phyloP scores from a whole-genome alignment of 2,113 vertebrate species.

The Eublepharis macularius region DNA sequence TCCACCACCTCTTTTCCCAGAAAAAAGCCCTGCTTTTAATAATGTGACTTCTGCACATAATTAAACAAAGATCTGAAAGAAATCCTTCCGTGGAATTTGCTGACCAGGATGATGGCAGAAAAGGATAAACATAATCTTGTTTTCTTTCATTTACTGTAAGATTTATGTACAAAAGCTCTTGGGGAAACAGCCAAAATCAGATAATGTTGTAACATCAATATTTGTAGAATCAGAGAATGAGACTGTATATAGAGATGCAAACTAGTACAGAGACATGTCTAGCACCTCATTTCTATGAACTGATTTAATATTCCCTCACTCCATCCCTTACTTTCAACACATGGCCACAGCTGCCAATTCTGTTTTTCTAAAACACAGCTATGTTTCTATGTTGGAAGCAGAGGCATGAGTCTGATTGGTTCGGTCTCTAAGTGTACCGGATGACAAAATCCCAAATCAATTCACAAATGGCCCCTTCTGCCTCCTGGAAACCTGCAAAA shows the following conservation, averaged over 20 bases:
- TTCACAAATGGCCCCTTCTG: not conserved
- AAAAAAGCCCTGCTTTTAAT: no score
- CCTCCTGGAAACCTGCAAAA: not conserved
- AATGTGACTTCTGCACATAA: slow-evolving; percentile 52
- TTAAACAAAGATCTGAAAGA: slow-evolving; percentile 54
- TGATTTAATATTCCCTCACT: not conserved
- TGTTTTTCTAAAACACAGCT: not conserved
- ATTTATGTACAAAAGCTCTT: slow-evolving; percentile 31
- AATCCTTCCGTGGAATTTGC: slow-evolving; percentile 60
- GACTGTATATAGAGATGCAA: not conserved
- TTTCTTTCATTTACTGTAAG: not conserved
- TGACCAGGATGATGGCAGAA: slow-evolving; percentile 55
- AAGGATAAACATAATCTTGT: slow-evolving; percentile 53
- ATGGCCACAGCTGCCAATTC: not conserved
- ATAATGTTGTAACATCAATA: not conserved
- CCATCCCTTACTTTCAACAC: not conserved
- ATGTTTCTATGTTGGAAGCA: not conserved
- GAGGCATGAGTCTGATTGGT: not conserved
- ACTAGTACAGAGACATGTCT: not conserved
- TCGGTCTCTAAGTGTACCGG: not conserved
- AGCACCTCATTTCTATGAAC: not conserved
- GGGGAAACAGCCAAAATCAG: slow-evolving; percentile 30
- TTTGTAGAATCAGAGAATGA: slow-evolving; percentile 37
- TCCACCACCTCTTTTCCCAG: no score
- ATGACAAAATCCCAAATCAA: not conserved